Percentiles rank a stretch among this genome's conserved stretches.
phyloP scores from a whole-genome alignment of 2,888 invertebrate genomes.

The Rhynchonema sp. region DNA sequence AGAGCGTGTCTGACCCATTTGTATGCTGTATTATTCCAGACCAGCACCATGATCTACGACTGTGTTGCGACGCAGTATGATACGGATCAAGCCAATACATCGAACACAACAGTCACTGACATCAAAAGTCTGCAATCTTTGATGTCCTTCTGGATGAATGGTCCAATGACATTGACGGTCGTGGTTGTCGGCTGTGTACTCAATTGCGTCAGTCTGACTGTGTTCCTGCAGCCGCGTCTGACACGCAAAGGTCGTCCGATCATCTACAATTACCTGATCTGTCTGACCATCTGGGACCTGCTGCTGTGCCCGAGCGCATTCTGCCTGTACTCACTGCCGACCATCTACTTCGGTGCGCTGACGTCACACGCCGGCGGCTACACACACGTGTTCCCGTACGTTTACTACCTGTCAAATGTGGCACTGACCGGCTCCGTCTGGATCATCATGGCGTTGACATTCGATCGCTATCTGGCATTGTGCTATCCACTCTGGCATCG shows the following conservation, averaged over 20 bases:
- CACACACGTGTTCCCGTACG: not conserved
- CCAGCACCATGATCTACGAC: no score
- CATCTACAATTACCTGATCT: slow-evolving; percentile 13
- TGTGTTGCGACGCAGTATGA: no score
- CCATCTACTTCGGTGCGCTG: slow-evolving; percentile 5
- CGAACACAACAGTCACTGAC: no score
- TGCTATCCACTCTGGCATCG: not conserved
- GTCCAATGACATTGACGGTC: no score
- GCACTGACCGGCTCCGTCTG: not conserved
- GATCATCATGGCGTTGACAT: not conserved
- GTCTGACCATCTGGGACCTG: slow-evolving; percentile 11
- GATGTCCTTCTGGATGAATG: no score
- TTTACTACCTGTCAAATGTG: not conserved
- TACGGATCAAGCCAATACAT: no score
- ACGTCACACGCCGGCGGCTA: not conserved
- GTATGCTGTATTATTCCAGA: no score
- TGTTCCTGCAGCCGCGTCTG: not conserved
- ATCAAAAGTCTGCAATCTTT: no score
- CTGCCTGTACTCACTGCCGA: slow-evolving; percentile 12
- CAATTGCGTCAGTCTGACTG: no score
- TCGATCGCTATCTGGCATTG: not conserved
- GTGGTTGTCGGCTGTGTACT: no score
- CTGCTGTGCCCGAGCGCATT: slow-evolving; percentile 10
- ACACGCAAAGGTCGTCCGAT: not conserved
- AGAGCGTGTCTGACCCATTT: no score